Evolutionary conservation across 1,140 invertebrate species (phyloP).

Genomic region (Bursaphelenchus mucronatus): DNA sequence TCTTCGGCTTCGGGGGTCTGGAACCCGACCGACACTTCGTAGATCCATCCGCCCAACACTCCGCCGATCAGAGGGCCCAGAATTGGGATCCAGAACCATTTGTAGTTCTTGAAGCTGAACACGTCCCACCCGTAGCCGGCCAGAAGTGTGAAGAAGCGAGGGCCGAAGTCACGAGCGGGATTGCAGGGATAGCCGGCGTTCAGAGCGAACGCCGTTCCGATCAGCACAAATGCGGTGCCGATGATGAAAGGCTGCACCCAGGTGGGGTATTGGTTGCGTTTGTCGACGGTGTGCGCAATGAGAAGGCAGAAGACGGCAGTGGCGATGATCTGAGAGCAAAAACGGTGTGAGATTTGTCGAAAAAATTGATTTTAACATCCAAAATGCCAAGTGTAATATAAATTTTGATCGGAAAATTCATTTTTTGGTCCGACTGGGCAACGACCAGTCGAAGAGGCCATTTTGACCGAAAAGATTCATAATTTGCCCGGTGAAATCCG

Average conservation of each 20-base stretch:
- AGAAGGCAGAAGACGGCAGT: conserved; percentile 52
- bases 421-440: no score
- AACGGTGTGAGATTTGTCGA: neutral
- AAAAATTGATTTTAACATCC: conserved; percentile 21
- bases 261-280: conserved; percentile 44
- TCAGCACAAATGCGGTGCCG: conserved; percentile 26
- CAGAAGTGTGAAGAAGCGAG: conserved; percentile 65
- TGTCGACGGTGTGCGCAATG: conserved; percentile 44
- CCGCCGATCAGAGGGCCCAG: conserved; percentile 42
- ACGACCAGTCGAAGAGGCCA: no score
- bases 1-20: conserved; percentile 36
- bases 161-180: conserved; percentile 67
- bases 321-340: conserved; percentile 38
- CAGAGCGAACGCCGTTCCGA: conserved; percentile 61
- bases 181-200: conserved; percentile 65
- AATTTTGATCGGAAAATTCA: neutral
- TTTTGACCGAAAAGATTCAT: no score
- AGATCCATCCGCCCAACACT: conserved; percentile 45
- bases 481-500: no score
- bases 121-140: conserved; percentile 64
- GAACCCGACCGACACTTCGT: conserved; percentile 43
- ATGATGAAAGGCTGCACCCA: conserved; percentile 57
- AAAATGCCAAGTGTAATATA: neutral
- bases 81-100: conserved; percentile 32
- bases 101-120: conserved; percentile 37